A percentile compares a stretch with the other conserved stretches of the same genome.
Conservation (phyloP, 2,797 vertebrate genomes). For the Tachyglossus aculeatus region DNA sequence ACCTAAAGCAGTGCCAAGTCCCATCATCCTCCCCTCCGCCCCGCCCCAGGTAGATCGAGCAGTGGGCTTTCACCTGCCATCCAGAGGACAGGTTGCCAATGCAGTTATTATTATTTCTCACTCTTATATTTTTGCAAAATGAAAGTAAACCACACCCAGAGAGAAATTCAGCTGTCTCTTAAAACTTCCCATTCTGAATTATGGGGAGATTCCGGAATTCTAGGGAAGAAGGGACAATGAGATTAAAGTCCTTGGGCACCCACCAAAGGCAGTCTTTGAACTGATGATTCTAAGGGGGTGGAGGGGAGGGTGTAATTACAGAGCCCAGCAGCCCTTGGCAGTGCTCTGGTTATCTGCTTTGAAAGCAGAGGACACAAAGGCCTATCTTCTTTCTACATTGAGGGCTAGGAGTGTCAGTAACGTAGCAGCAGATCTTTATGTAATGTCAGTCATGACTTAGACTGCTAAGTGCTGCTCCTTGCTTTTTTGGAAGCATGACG, state of each 20-base stretch:
- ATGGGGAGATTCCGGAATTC: slow-evolving; percentile 59
- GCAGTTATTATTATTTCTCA: too few species aligned
- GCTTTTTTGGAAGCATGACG: slow-evolving; percentile 39
- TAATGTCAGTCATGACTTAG: slow-evolving; percentile 31
- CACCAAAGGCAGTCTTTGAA: slow-evolving; percentile 45
- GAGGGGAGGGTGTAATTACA: slow-evolving; percentile 68
- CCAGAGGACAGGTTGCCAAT: too few species aligned
- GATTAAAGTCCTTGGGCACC: slow-evolving; percentile 66
- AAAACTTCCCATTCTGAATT: slow-evolving; percentile 45
- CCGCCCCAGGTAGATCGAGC: too few species aligned
- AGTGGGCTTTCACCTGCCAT: too few species aligned
- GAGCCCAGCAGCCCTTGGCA: slow-evolving; percentile 65
- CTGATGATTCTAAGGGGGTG: slow-evolving; percentile 55
- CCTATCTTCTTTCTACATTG: slow-evolving; percentile 73
- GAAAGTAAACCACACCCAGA: slow-evolving; percentile 11
- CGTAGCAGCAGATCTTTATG: slow-evolving; percentile 65
- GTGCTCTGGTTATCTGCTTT: slow-evolving; percentile 78
- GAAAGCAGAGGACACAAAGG: slow-evolving; percentile 72
- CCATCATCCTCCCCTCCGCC: too few species aligned
- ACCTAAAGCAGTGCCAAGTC: background rate
- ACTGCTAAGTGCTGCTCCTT: slow-evolving; percentile 60
- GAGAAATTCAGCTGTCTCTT: slow-evolving; percentile 42
- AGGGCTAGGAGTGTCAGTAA: slow-evolving; percentile 68
- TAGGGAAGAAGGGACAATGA: slow-evolving; percentile 47
- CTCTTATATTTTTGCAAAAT: too few species aligned